Conservation (phyloP, 2,888 invertebrate species). For the Adelphocoris suturalis region DNA sequence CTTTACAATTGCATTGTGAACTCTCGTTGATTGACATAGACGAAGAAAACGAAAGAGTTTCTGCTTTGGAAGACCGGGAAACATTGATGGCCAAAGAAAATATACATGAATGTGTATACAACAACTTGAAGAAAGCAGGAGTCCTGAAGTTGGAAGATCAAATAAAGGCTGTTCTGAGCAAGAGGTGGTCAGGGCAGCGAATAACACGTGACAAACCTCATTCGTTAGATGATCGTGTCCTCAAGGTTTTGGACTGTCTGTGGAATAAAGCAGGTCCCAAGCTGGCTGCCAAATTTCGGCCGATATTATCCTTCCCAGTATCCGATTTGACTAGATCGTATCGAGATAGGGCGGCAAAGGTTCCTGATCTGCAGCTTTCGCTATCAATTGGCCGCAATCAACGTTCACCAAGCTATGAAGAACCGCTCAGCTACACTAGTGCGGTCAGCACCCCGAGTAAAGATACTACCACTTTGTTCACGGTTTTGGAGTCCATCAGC, state of each 20-base stretch:
- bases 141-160: constrained; percentile 61
- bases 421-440: neutral
- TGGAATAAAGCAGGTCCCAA: neutral
- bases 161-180: constrained; percentile 47
- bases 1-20: constrained; percentile 80
- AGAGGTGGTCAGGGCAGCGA: neutral
- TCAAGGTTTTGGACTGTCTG: neutral
- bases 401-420: neutral
- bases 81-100: constrained; percentile 86
- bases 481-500: neutral
- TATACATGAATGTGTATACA: constrained; percentile 80
- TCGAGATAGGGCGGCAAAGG: neutral
- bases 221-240: neutral
- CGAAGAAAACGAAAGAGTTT: constrained; percentile 86
- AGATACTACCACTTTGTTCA: neutral
- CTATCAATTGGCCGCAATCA: neutral
- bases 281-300: neutral
- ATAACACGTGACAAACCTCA: neutral
- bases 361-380: neutral
- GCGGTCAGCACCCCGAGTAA: neutral
- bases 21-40: constrained; percentile 84
- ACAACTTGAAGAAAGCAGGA: constrained; percentile 64
- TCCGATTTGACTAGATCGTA: neutral
- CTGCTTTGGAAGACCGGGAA: constrained; percentile 84
- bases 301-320: neutral